Percentiles rank a stretch among this genome's conserved stretches.
phyloP scores from a whole-genome alignment of 1,140 invertebrate genomes.

The Sipha flava region DNA sequence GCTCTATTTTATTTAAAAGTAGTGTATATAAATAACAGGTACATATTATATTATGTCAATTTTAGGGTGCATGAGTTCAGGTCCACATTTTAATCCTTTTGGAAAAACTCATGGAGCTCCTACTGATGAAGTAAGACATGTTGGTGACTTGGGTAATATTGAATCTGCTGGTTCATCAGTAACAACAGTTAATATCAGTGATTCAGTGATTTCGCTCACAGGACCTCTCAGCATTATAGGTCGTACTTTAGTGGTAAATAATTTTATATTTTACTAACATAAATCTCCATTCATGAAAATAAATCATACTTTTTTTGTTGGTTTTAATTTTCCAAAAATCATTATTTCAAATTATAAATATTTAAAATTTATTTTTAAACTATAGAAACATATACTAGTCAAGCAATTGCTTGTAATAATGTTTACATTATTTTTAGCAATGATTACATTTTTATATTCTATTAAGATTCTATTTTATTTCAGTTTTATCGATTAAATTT shows the following conservation, averaged over 20 bases:
- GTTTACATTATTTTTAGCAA: no score
- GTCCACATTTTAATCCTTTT: slow-evolving; percentile 88
- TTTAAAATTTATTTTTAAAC: no score
- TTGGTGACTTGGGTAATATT: slow-evolving; percentile 90
- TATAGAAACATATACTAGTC: no score
- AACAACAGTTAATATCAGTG: slow-evolving; percentile 68
- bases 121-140: slow-evolving; percentile 61
- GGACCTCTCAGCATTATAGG: slow-evolving; percentile 77
- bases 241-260: slow-evolving; percentile 71
- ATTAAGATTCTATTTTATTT: no score
- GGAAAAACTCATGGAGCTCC: slow-evolving; percentile 81
- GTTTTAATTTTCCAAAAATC: no score
- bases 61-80: slow-evolving; percentile 84
- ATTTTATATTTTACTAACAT: slow-evolving; percentile 28
- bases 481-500: no score
- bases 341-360: no score
- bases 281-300: not conserved
- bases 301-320: not conserved
- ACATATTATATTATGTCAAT: no score
- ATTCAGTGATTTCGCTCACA: slow-evolving; percentile 61
- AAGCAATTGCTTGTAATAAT: no score
- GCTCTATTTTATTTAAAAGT: no score
- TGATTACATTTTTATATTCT: no score
- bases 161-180: slow-evolving; percentile 60
- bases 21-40: no score